A percentile compares a stretch with the other conserved stretches of the same genome.
These are phyloP conservation scores for Cricetomys ansorgei DNA, from an alignment of 2,113 vertebrate species.

Conservation along the genomic window DNA sequence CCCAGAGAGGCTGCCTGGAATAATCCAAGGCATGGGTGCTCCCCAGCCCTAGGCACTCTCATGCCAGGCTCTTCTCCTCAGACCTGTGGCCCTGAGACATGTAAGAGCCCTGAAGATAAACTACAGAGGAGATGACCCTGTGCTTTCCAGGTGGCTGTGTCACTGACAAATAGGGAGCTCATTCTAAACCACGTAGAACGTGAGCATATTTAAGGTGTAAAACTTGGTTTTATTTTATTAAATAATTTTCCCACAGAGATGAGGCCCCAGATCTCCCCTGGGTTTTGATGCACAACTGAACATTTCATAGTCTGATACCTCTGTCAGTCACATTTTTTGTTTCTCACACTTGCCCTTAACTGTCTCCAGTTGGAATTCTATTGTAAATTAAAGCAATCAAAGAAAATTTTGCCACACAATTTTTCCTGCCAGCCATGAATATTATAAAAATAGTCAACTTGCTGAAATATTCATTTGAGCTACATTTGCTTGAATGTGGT, in stretches of 20 bases:
- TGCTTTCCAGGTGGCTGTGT: background rate
- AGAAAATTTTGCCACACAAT: conserved; percentile 71
- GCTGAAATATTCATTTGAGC: conserved; percentile 80
- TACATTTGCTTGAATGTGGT: conserved; percentile 68
- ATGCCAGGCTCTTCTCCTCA: background rate
- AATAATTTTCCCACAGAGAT: background rate
- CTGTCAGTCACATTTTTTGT: conserved; percentile 18
- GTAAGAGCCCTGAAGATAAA: background rate
- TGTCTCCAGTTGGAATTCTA: conserved; percentile 49
- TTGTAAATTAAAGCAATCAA: conserved; percentile 63
- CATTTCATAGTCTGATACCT: conserved; percentile 39
- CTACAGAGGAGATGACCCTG: background rate
- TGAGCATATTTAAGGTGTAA: background rate
- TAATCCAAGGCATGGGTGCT: background rate
- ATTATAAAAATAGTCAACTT: conserved; percentile 74
- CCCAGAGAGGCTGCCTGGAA: background rate
- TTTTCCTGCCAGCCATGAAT: conserved; percentile 59
- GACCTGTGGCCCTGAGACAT: too few species aligned
- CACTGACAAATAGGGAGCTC: background rate
- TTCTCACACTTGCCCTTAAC: conserved; percentile 26
- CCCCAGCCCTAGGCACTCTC: background rate
- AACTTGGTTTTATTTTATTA: background rate
- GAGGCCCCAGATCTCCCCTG: background rate
- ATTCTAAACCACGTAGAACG: background rate
- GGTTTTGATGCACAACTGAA: conserved; percentile 14